These are phyloP conservation scores for Strigamia maritima DNA, from an alignment of 2,888 invertebrate genomes.

Conservation along the genomic window DNA sequence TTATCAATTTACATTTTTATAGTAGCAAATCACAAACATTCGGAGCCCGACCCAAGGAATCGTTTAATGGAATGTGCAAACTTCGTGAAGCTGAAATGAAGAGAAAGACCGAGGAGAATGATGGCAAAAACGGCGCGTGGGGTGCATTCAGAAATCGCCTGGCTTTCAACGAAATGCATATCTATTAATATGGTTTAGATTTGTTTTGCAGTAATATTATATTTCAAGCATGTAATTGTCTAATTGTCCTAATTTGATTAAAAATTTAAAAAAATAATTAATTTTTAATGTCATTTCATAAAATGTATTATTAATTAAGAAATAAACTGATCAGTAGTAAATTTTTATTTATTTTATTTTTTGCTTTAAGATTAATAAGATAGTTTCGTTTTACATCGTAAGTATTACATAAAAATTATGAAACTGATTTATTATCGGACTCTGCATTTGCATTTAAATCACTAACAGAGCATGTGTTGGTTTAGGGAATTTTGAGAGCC, in stretches of 20 bases:
- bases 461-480: too few species aligned
- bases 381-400: too few species aligned
- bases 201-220: neutral
- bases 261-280: neutral
- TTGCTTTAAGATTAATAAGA: too few species aligned
- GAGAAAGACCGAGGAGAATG: neutral
- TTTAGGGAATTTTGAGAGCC: too few species aligned
- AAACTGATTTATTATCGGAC: too few species aligned
- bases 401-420: too few species aligned
- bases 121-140: neutral
- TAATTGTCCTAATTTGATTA: too few species aligned
- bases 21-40: neutral
- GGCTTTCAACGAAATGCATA: neutral
- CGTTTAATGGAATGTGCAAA: neutral
- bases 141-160: conserved; percentile 1
- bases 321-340: too few species aligned
- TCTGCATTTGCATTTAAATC: too few species aligned
- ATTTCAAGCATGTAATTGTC: too few species aligned
- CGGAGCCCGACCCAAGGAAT: neutral
- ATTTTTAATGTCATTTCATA: neutral
- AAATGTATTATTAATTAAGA: too few species aligned
- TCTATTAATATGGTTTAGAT: neutral
- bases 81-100: neutral
- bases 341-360: too few species aligned
- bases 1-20: neutral